Conservation (phyloP, 2,888 invertebrate genomes). For the Cephus sareptanus region DNA sequence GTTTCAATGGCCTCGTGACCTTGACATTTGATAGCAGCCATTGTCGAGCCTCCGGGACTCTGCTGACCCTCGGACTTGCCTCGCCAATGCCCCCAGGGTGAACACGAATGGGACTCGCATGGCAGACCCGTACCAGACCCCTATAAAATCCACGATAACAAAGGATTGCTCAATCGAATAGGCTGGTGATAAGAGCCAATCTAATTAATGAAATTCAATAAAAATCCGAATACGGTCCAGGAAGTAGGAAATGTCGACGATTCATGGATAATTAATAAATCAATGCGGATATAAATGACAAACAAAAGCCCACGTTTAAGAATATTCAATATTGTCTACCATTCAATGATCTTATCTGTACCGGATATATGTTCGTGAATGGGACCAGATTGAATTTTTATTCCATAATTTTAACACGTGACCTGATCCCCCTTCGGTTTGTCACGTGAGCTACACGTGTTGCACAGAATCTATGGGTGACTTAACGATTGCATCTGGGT, state of each 20-base stretch:
- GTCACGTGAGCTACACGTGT: background rate
- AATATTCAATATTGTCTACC: background rate
- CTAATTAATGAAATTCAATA: background rate
- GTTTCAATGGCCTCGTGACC: slow-evolving; percentile 20
- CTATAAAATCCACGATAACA: background rate
- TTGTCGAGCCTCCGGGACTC: slow-evolving; percentile 13
- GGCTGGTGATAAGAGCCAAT: background rate
- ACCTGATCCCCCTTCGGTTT: background rate
- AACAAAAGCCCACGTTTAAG: slow-evolving; percentile 2
- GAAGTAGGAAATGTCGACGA: background rate
- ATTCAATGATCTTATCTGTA: background rate
- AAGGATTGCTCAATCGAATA: background rate
- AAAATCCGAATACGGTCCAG: background rate
- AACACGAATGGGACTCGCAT: background rate
- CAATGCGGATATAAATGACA: background rate
- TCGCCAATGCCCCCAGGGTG: background rate
- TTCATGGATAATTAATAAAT: background rate
- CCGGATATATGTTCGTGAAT: background rate
- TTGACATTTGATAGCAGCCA: slow-evolving; percentile 30
- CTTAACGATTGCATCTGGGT: background rate
- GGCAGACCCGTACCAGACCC: background rate
- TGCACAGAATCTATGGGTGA: background rate
- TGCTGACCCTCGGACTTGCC: background rate
- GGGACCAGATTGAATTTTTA: background rate
- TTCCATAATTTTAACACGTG: background rate